Percentiles rank a stretch among this genome's conserved stretches.
These are phyloP conservation scores for Helostoma temminkii DNA, from an alignment of 2,797 vertebrate genomes.

Conservation along the genomic window DNA sequence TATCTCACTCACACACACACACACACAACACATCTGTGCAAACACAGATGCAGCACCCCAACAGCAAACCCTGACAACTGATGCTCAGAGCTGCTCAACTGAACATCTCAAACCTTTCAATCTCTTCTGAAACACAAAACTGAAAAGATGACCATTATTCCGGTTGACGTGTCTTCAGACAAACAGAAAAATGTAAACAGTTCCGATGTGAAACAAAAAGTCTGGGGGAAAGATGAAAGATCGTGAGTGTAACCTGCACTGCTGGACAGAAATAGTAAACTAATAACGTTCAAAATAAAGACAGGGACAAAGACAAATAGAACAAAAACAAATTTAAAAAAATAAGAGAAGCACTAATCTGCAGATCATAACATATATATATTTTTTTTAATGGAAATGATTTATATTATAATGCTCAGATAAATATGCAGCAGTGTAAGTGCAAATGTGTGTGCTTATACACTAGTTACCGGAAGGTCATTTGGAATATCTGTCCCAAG, in stretches of 20 bases:
- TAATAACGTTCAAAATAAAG: neutral
- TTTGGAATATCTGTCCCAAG: conserved; percentile 97
- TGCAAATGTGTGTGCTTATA: conserved; percentile 36
- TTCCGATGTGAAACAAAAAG: conserved; percentile 36
- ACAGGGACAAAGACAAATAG: neutral
- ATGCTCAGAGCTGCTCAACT: conserved; percentile 41
- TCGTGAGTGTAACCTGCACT: conserved; percentile 15
- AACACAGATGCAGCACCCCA: conserved; percentile 49
- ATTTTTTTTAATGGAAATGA: neutral
- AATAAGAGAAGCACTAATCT: conserved; percentile 14
- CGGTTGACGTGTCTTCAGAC: conserved; percentile 45
- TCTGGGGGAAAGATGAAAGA: conserved; percentile 38
- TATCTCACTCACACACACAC: neutral
- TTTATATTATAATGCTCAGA: neutral
- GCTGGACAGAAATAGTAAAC: conserved; percentile 28
- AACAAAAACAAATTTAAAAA: neutral
- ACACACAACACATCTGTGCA: conserved; percentile 47
- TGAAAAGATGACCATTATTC: conserved; percentile 43
- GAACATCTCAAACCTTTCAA: conserved; percentile 43
- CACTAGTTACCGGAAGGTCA: conserved; percentile 94
- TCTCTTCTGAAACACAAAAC: conserved; percentile 22
- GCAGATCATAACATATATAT: too few species aligned
- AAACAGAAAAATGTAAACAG: conserved; percentile 33
- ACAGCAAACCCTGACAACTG: conserved; percentile 41
- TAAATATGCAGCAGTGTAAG: conserved; percentile 5